Conservation (phyloP, 2,113 vertebrate genomes). For the Campylomormyrus tamandua region DNA sequence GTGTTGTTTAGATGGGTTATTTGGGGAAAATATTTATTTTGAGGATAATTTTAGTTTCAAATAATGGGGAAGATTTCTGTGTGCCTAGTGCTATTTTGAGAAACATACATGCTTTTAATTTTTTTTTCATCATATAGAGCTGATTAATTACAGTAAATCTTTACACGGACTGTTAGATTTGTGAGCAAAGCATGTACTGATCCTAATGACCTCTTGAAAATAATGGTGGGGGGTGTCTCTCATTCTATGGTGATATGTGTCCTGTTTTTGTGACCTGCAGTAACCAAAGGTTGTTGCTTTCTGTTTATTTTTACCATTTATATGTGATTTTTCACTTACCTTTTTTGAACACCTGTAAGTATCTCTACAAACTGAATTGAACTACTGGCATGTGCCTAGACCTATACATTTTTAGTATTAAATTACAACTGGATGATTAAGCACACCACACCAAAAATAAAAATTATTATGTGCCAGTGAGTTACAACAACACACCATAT, state of each 20-base stretch:
- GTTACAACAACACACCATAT: not conserved
- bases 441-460: not conserved
- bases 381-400: not conserved
- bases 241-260: not conserved
- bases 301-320: not conserved
- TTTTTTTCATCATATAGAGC: not conserved
- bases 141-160: not conserved
- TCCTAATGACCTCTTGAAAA: not conserved
- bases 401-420: not conserved
- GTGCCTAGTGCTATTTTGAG: not conserved
- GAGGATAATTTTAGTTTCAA: not conserved
- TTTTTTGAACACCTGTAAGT: not conserved
- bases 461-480: too few relatives aligned
- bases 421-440: not conserved
- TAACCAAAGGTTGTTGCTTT: not conserved
- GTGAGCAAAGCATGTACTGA: not conserved
- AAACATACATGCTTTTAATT: not conserved
- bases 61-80: not conserved
- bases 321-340: not conserved
- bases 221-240: not conserved
- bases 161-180: not conserved
- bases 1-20: not conserved
- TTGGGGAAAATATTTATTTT: conserved; percentile 11
- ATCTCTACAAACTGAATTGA: not conserved
- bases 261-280: not conserved